phyloP scores from a whole-genome alignment of 2,888 invertebrate species.

The Caenorhabditis becei region DNA sequence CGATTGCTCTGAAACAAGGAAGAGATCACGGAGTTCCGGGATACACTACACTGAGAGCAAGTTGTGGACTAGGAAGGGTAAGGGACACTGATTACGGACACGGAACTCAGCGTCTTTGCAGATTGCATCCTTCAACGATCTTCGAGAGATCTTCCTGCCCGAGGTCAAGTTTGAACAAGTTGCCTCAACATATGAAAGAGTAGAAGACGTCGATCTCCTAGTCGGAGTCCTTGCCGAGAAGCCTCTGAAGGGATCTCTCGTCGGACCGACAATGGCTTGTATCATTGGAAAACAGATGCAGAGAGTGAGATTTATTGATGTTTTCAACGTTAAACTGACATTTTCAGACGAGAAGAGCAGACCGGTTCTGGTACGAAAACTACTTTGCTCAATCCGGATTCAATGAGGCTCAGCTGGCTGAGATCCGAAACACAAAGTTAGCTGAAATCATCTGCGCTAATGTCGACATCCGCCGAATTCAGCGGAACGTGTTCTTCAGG shows the following conservation, averaged over 20 bases:
- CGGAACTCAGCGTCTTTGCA: conserved; percentile 1
- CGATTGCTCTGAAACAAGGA: conserved; percentile 80
- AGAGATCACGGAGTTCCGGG: conserved; percentile 81
- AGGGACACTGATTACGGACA: not conserved
- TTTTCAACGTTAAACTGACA: not conserved
- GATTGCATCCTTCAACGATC: conserved; percentile 72
- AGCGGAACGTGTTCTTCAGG: conserved; percentile 72
- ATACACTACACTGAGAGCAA: conserved; percentile 75
- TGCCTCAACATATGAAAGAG: conserved; percentile 66
- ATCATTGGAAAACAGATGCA: conserved; percentile 81
- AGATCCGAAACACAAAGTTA: conserved; percentile 72
- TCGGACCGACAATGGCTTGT: conserved; percentile 81
- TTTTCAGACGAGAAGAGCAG: conserved; percentile 72
- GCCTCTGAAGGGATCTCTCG: conserved; percentile 77
- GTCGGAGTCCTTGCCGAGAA: conserved; percentile 80
- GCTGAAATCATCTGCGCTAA: conserved; percentile 74
- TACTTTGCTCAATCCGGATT: conserved; percentile 78
- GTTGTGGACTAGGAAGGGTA: conserved; percentile 79
- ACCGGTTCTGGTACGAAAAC: conserved; percentile 82
- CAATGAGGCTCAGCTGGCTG: conserved; percentile 72
- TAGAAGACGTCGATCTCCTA: conserved; percentile 81
- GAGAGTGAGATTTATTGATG: conserved; percentile 64
- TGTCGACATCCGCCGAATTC: conserved; percentile 72
- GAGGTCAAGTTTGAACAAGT: conserved; percentile 70
- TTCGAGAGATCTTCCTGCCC: conserved; percentile 70